These are phyloP conservation scores for Drosophila ercepeae DNA, from an alignment of 1,140 invertebrate species.

Conservation along the genomic window DNA sequence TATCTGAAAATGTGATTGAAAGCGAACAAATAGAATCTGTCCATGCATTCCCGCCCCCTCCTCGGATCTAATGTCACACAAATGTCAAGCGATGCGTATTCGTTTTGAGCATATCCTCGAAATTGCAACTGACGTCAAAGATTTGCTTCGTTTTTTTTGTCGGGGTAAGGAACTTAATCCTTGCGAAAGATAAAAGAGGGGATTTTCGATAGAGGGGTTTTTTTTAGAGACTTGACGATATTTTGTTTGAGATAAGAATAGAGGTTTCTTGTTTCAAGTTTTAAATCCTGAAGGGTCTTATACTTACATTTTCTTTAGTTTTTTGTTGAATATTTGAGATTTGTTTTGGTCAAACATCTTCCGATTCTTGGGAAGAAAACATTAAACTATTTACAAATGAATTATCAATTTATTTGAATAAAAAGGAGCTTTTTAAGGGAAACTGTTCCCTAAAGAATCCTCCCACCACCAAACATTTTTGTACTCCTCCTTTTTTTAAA, in stretches of 20 bases:
- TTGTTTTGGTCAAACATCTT: no score
- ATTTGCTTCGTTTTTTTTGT: conserved; percentile 6
- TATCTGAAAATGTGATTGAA: conserved; percentile 47
- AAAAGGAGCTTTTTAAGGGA: no score
- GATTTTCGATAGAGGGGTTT: conserved; percentile 26
- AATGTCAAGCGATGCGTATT: conserved; percentile 28
- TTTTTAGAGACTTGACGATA: neutral
- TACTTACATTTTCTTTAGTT: no score
- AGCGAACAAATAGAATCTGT: conserved; percentile 42
- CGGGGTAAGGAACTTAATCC: conserved; percentile 9
- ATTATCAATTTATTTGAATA: no score
- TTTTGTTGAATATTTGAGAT: no score
- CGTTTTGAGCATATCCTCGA: conserved; percentile 22
- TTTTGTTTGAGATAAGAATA: neutral
- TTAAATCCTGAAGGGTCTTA: neutral
- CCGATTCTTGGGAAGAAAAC: no score
- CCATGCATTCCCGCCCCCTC: conserved; percentile 12
- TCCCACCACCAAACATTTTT: neutral
- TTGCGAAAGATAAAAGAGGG: conserved; percentile 30
- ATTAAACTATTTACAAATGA: no score
- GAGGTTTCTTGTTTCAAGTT: neutral
- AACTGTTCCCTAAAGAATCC: neutral
- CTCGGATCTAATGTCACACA: conserved; percentile 34
- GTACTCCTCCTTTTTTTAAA: neutral
- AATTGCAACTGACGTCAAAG: conserved; percentile 42